Evolutionary conservation across 2,797 vertebrate genomes (phyloP).

Genomic region (Lepilemur ruficaudatus): DNA sequence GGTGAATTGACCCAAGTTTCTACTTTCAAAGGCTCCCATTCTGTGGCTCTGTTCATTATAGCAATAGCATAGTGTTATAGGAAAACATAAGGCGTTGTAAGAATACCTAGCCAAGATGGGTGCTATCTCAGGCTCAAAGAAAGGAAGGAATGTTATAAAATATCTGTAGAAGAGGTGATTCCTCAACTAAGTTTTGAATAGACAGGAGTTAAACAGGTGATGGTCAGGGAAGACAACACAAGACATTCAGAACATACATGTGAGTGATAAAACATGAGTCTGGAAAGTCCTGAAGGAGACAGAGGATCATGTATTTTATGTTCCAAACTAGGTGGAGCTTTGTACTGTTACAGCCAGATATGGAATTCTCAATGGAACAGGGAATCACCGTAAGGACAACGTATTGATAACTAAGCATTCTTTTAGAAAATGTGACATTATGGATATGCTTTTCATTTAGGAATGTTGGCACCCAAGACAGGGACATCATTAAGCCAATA

Average conservation of each 20-base stretch:
- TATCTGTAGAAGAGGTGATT: not conserved
- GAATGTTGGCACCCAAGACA: not conserved
- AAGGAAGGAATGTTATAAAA: not conserved
- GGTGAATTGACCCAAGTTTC: not conserved
- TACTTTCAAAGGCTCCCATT: not conserved
- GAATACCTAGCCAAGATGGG: not conserved
- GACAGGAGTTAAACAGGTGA: not conserved
- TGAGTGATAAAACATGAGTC: not conserved
- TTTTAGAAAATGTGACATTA: not conserved
- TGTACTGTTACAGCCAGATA: not conserved
- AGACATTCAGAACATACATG: not conserved
- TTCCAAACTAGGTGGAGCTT: not conserved
- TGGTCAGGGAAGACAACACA: not conserved
- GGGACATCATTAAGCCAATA: not conserved
- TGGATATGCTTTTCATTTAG: conserved; percentile 30
- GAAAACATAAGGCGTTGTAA: not conserved
- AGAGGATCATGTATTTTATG: not conserved
- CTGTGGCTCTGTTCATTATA: not conserved
- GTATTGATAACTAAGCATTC: not conserved
- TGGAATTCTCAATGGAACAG: not conserved
- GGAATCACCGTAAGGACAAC: not conserved
- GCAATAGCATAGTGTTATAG: not conserved
- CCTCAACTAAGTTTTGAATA: not conserved
- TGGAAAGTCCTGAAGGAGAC: not conserved
- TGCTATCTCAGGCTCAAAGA: not conserved